phyloP scores from a whole-genome alignment of 2,888 invertebrate species.

The Hypomecis atomaria region DNA sequence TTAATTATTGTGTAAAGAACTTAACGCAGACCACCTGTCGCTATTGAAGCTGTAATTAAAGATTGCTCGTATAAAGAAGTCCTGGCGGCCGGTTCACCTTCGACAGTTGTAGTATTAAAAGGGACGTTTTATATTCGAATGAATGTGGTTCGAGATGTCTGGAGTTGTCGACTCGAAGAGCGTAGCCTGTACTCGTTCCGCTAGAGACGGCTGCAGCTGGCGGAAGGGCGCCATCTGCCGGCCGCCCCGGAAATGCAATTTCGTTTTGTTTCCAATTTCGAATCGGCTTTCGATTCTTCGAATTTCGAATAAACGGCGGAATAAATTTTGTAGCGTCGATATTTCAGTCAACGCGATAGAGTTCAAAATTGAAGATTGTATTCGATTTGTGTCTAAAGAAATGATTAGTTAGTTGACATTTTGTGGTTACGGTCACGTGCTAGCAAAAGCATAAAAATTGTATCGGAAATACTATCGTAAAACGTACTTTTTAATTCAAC shows the following conservation, averaged over 20 bases:
- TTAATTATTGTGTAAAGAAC: constrained; percentile 77
- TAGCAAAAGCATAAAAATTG: constrained; percentile 3
- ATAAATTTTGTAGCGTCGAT: constrained; percentile 6
- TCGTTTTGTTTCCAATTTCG: constrained; percentile 72
- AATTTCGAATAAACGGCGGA: constrained; percentile 39
- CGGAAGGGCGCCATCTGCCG: constrained; percentile 83
- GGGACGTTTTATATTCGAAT: constrained; percentile 39
- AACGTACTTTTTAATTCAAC: not conserved
- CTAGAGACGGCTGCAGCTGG: constrained; percentile 70
- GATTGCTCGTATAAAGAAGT: constrained; percentile 67
- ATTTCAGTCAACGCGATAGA: constrained; percentile 11
- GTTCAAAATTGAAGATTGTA: constrained; percentile 6
- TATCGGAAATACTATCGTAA: not conserved
- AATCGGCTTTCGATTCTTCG: constrained; percentile 61
- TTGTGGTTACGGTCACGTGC: constrained; percentile 20
- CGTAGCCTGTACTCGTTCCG: constrained; percentile 30
- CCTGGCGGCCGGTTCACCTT: constrained; percentile 68
- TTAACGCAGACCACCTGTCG: constrained; percentile 80
- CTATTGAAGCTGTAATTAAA: constrained; percentile 79
- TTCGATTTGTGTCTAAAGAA: constrained; percentile 2
- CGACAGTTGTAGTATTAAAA: constrained; percentile 52
- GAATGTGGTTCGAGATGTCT: constrained; percentile 37
- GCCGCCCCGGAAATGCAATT: constrained; percentile 76
- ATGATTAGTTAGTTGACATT: constrained; percentile 10
- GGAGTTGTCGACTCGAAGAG: constrained; percentile 11